phyloP scores from a whole-genome alignment of 1,140 invertebrate species.

The Plectus sambesii region DNA sequence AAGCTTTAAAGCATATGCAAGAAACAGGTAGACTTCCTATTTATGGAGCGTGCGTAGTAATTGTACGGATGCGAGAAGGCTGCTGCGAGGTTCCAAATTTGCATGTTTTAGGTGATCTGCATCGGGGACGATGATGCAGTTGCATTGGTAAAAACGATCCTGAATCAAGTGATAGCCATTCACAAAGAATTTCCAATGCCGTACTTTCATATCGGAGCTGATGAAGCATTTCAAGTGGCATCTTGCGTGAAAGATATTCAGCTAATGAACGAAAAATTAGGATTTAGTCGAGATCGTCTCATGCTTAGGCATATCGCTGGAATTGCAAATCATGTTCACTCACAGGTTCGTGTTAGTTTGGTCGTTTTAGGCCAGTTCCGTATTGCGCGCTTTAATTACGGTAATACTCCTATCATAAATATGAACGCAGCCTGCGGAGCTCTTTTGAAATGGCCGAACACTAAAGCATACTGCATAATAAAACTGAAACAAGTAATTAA shows the following conservation, averaged over 20 bases:
- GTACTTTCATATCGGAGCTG: constrained; percentile 49
- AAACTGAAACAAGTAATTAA: too few species aligned
- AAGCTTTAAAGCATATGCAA: too few species aligned
- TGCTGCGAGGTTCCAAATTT: constrained; percentile 8
- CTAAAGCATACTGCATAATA: too few species aligned
- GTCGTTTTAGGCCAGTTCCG: too few species aligned
- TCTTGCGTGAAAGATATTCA: not conserved
- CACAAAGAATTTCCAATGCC: constrained; percentile 40
- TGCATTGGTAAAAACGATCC: constrained; percentile 49
- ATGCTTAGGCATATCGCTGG: constrained; percentile 19
- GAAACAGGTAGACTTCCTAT: constrained; percentile 7
- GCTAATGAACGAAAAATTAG: not conserved
- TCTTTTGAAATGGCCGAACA: too few species aligned
- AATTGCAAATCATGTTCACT: constrained; percentile 10
- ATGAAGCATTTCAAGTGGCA: constrained; percentile 43
- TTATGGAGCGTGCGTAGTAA: constrained; percentile 4
- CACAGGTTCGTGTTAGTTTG: not conserved
- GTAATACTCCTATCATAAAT: too few species aligned
- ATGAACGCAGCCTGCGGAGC: too few species aligned
- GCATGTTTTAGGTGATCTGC: constrained; percentile 40
- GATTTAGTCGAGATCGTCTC: constrained; percentile 17
- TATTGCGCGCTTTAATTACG: too few species aligned
- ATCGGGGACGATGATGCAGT: constrained; percentile 49
- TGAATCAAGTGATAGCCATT: constrained; percentile 53
- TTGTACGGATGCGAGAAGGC: constrained; percentile 1